Percentiles rank a stretch among this genome's conserved stretches.
Evolutionary conservation across 2,113 vertebrate genomes (phyloP).

Genomic region (Salvelinus alpinus): DNA sequence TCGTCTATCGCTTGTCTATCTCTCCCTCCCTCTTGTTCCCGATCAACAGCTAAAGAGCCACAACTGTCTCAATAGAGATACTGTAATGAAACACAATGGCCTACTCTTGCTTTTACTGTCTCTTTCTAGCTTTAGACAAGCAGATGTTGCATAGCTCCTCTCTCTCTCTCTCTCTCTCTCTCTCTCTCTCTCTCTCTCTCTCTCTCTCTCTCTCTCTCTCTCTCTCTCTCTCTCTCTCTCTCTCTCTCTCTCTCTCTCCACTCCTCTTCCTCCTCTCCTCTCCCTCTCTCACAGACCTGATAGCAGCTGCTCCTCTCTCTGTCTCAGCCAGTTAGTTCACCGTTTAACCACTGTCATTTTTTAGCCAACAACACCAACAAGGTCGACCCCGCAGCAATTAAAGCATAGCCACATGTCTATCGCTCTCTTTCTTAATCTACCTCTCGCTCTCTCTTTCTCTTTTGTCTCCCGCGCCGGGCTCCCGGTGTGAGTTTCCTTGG

Average conservation of each 20-base stretch:
- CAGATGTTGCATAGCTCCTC: background rate
- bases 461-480: slow-evolving; percentile 16
- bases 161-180: no score
- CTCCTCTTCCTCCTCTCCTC: slow-evolving; percentile 16
- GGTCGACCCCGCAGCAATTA: slow-evolving; percentile 32
- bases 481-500: slow-evolving; percentile 60
- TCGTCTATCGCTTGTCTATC: no score
- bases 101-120: background rate
- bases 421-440: slow-evolving; percentile 8
- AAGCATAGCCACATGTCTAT: slow-evolving; percentile 11
- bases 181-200: background rate
- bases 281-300: background rate
- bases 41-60: background rate
- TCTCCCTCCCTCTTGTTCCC: background rate
- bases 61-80: background rate
- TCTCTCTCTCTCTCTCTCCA: background rate
- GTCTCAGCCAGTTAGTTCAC: slow-evolving; percentile 7
- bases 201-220: background rate
- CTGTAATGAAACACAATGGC: background rate
- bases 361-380: no score
- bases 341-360: slow-evolving; percentile 35
- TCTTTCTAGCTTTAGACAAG: background rate
- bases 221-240: no score
- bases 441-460: background rate
- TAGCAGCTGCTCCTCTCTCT: slow-evolving; percentile 23